Evolutionary conservation across 2,888 invertebrate genomes (phyloP), one percentile per base, ranked within the genome.

Genomic region (Synergus itoensis): DNA sequence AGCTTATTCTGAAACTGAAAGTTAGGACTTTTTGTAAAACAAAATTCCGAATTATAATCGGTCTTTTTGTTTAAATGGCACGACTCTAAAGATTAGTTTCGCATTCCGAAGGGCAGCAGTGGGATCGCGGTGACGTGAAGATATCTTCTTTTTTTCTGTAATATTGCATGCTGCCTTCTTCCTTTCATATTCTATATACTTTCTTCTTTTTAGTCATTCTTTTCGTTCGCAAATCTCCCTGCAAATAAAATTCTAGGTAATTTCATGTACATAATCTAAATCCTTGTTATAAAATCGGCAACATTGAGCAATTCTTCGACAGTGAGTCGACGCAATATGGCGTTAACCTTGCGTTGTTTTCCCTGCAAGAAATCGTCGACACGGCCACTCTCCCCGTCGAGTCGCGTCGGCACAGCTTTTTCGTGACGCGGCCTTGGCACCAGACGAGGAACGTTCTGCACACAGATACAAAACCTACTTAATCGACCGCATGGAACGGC

Each of bases 331-430:
- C n/a, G 62, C 43, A 76, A 76, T 76, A 41, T 41, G 48, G 45
- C 28, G 69, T 48, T 48, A 69, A 69, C 69, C 48, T 48, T 67
- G 67, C 40, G 40, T 82, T 77, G 82, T 86, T 85, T 83, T 84
- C 83, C 79, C 80, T 77, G 69, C 62, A 83, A 87, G 87, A 86
- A 87, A 84, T 86, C 85, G 80, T 85, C 85, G 79, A 78, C 79
- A 81, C 80, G 80, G 80, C 75, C 82, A 83, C 87, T 87, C 85
- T 87, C 87, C 65, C 82, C 75, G 53, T 48, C 5, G 36, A 36
- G 36, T 36, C 36, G 36, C 36, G 36, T 36, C 81, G 43, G 60
- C 64, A 40, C 11, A 64, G 41, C n/a, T 78, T 78, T 62, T 78
- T 78, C 64, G 63, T 60, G 77, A n/a, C 75, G 73, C 78, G 85